phyloP scores from a whole-genome alignment of 2,797 vertebrate genomes.

The Acanthornis magna region DNA sequence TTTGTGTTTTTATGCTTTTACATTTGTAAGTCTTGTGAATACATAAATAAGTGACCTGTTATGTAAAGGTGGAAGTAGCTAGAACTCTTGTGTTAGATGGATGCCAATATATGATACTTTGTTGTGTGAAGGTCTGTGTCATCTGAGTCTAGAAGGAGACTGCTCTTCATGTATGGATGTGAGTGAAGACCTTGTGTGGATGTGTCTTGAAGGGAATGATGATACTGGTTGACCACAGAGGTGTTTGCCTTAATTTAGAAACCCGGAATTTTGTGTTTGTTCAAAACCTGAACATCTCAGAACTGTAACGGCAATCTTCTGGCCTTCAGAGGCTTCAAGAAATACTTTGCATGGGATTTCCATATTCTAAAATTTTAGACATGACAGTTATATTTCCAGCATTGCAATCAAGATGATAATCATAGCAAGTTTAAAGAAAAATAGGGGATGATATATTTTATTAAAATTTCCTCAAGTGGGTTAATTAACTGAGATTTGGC shows the following conservation, averaged over 20 bases:
- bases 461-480: not conserved
- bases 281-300: not conserved
- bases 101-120: accelerated
- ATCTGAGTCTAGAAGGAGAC: not conserved
- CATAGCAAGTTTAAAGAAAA: not conserved
- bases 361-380: not conserved
- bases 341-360: not conserved
- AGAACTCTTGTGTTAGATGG: not conserved
- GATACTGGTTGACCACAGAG: not conserved
- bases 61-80: not conserved
- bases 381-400: not conserved
- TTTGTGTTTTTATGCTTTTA: not conserved
- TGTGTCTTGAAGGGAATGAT: not conserved
- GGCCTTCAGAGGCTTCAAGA: not conserved
- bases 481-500: not conserved
- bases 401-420: not conserved
- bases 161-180: not conserved
- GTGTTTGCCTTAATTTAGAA: not conserved
- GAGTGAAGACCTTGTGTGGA: not conserved
- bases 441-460: not conserved
- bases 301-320: not conserved
- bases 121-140: not conserved
- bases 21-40: not conserved
- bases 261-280: not conserved
- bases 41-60: not conserved